Conservation (phyloP, 2,888 invertebrate genomes). For the Netelia melanura region DNA sequence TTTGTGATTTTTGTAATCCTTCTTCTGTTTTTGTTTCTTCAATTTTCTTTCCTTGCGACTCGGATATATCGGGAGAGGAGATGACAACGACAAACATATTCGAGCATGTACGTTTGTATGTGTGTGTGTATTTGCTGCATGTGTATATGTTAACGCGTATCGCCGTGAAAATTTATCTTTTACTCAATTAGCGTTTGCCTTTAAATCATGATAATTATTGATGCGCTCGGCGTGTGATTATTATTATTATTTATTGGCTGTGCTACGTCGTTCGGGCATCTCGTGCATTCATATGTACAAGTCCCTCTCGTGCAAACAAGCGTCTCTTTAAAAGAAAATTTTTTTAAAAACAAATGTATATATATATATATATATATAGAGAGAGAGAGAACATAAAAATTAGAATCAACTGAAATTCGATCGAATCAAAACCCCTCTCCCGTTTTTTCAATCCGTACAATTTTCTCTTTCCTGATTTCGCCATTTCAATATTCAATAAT, state of each 20-base stretch:
- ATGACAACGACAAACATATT: too few relatives aligned
- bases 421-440: slow-evolving; percentile 28
- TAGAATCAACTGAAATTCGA: neutral
- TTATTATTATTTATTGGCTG: slow-evolving; percentile 35
- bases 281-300: slow-evolving; percentile 68
- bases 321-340: slow-evolving; percentile 5
- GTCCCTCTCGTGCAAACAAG: slow-evolving; percentile 61
- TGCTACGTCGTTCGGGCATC: slow-evolving; percentile 57
- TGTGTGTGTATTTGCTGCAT: neutral
- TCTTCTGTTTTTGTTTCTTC: slow-evolving; percentile 65
- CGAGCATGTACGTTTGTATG: neutral
- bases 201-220: slow-evolving; percentile 47
- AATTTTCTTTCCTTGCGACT: slow-evolving; percentile 29
- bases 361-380: neutral
- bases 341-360: neutral
- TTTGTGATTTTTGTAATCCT: slow-evolving; percentile 46
- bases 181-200: slow-evolving; percentile 3
- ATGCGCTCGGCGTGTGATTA: slow-evolving; percentile 25
- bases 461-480: slow-evolving; percentile 12
- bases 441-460: neutral
- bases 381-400: neutral
- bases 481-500: slow-evolving; percentile 6
- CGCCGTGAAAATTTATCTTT: neutral
- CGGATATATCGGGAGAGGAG: slow-evolving; percentile 29
- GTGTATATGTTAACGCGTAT: neutral